Evolutionary conservation across 2,113 vertebrate genomes (phyloP).

Genomic region (Erythrocercus mccallii): DNA sequence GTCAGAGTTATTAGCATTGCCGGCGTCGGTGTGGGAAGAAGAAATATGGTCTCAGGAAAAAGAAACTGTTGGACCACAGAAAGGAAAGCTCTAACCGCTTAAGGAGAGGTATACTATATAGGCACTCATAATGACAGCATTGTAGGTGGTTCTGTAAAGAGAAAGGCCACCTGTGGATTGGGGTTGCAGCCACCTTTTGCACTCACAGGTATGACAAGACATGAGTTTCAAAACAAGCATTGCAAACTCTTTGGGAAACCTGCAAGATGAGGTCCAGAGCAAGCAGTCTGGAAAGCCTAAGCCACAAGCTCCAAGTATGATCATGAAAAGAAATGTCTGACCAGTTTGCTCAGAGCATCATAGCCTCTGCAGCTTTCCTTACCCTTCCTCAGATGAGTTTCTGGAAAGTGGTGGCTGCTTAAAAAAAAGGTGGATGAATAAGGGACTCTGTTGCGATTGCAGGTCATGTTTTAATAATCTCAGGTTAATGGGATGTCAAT

Average conservation of each 20-base stretch:
- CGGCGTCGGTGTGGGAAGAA: background rate
- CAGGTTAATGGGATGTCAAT: background rate
- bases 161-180: background rate
- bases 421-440: background rate
- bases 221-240: background rate
- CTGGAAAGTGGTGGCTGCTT: background rate
- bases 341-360: background rate
- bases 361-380: background rate
- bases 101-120: background rate
- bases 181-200: background rate
- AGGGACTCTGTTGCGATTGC: background rate
- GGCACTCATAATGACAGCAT: background rate
- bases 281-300: background rate
- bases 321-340: background rate
- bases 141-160: background rate
- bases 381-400: fast-evolving
- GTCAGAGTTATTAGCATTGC: background rate
- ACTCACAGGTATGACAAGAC: fast-evolving
- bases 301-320: background rate
- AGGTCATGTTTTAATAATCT: background rate
- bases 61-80: background rate
- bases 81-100: background rate
- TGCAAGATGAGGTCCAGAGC: background rate
- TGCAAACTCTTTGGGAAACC: background rate
- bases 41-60: background rate